These are phyloP conservation scores for Aldrovandia affinis DNA, from an alignment of 2,797 vertebrate genomes.

Conservation along the genomic window DNA sequence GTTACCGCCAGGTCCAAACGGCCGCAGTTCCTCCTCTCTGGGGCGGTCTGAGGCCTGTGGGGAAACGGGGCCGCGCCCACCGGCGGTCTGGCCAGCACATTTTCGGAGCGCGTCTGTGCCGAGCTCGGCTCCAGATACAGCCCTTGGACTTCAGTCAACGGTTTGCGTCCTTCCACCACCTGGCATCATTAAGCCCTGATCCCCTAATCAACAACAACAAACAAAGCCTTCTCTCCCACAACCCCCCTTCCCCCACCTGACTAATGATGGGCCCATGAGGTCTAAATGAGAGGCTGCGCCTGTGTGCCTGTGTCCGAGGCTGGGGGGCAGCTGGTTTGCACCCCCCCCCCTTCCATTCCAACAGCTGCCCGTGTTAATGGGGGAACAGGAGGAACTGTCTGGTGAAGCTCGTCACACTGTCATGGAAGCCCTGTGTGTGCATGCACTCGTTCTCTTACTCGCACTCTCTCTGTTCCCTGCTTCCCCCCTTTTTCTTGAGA, in stretches of 20 bases:
- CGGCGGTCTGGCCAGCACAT: neutral
- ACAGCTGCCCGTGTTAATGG: neutral
- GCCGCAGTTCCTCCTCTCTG: neutral
- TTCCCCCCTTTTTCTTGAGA: neutral
- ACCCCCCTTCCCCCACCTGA: neutral
- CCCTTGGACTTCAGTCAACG: neutral
- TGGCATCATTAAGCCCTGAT: neutral
- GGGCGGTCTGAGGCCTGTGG: neutral
- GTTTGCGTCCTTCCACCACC: neutral
- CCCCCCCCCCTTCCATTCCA: neutral
- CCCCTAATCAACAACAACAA: neutral
- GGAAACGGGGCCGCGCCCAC: neutral
- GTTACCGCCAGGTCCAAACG: neutral
- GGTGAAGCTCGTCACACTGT: neutral
- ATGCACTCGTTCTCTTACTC: neutral
- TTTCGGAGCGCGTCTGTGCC: neutral
- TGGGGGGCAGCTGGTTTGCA: neutral
- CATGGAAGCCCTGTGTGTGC: neutral
- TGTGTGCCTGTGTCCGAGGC: neutral
- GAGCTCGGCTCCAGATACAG: neutral
- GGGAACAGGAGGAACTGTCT: neutral
- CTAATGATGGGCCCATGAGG: neutral
- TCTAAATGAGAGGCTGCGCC: neutral
- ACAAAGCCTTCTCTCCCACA: neutral
- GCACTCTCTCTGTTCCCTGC: neutral